Percentiles rank a stretch among this genome's conserved stretches.
Conservation (phyloP, 2,113 vertebrate species). For the Cyprinodon variegatus region DNA sequence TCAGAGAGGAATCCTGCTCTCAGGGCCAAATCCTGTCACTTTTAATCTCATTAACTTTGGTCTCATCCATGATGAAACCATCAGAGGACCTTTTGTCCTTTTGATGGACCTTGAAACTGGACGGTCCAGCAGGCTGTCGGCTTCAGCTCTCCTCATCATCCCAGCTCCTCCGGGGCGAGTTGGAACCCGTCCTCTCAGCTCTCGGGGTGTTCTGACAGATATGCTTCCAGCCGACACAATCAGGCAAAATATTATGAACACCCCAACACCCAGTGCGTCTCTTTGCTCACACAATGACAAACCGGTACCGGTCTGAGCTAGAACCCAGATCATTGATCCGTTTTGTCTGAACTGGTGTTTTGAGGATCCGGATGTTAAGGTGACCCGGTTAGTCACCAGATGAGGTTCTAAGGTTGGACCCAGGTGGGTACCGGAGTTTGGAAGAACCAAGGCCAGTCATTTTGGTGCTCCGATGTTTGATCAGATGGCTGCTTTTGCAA, state of each 20-base stretch:
- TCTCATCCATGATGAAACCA: not conserved
- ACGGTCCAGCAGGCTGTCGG: not conserved
- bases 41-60: not conserved
- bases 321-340: not conserved
- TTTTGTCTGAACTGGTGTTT: not conserved
- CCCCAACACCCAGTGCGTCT: not conserved
- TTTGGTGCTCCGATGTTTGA: not conserved
- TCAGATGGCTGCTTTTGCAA: not conserved
- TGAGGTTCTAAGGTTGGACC: too few relatives aligned
- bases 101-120: not conserved
- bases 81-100: too few relatives aligned
- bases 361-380: not conserved
- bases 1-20: not conserved
- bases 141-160: not conserved
- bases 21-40: not conserved
- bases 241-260: not conserved
- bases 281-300: too few relatives aligned
- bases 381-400: not conserved
- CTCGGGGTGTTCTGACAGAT: not conserved
- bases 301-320: not conserved
- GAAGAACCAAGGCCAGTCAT: not conserved
- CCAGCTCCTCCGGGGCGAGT: not conserved
- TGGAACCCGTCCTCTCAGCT: not conserved
- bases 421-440: too few relatives aligned
- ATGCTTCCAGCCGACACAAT: not conserved